Percentiles rank a stretch among this genome's conserved stretches.
Evolutionary conservation across 37 sponge, comb jelly and placozoan species (phyloP).

Genomic region (Ephydatia muelleri): DNA sequence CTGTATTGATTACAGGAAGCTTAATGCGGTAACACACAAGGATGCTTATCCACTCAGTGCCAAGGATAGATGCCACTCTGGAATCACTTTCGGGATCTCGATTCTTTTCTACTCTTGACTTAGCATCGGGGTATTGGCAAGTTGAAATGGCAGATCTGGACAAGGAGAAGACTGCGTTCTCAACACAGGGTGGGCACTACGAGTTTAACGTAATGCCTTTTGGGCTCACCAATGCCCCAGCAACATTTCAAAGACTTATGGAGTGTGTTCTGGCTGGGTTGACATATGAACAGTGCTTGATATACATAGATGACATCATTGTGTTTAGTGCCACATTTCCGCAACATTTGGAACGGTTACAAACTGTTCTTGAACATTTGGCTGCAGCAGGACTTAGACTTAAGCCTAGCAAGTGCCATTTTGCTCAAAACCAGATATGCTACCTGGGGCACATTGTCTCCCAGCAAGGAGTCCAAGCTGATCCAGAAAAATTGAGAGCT

Average conservation of each 20-base stretch:
- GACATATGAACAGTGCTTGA: not conserved
- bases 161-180: slow-evolving; percentile 43
- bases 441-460: no score
- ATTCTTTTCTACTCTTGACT: slow-evolving; percentile 22
- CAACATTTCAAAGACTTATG: slow-evolving; percentile 37
- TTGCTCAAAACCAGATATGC: no score
- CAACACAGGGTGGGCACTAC: slow-evolving; percentile 10
- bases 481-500: no score
- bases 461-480: no score
- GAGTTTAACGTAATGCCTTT: slow-evolving; percentile 40
- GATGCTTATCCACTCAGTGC: slow-evolving; percentile 40
- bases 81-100: slow-evolving; percentile 11
- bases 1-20: not conserved
- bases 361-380: no score
- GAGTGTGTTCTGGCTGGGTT: slow-evolving; percentile 27
- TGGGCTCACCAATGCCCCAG: slow-evolving; percentile 32
- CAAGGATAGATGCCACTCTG: slow-evolving; percentile 28
- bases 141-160: slow-evolving; percentile 7
- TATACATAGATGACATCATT: slow-evolving; percentile 28
- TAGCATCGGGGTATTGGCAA: slow-evolving; percentile 31
- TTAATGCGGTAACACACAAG: slow-evolving; percentile 14
- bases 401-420: no score
- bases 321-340: slow-evolving; percentile 11
- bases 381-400: no score
- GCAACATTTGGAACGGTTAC: slow-evolving; percentile 11